Evolutionary conservation across 2,888 invertebrate genomes (phyloP), one percentile per base, ranked within the genome.

Genomic region (Acronicta alni): DNA sequence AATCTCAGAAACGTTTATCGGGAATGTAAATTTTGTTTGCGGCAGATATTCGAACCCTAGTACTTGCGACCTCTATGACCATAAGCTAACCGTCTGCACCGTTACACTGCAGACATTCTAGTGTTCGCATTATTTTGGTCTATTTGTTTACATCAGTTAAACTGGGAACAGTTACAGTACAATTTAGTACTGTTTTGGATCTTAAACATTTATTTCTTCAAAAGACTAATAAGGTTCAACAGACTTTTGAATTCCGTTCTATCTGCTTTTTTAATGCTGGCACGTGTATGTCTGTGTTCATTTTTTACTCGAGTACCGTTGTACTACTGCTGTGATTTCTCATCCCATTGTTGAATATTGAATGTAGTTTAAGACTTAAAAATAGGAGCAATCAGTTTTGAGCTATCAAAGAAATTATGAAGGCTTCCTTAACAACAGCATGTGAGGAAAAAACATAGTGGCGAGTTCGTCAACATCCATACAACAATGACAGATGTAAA

Each of bases 41-140:
- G 46, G 51, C 59, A 59, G 60, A 49, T 72, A 72, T 60, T 77
- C 57, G 58, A 68, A 72, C 68, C 57, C 59, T 61, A 46, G 79
- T 81, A 77, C 79, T 57, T 58, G 72, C 77, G 81, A 81, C 84
- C 84, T 82, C 76, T 72, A 68, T 74, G 78, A 67, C 81, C 76
- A 76, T 79, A 81, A 83, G 72, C 72, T 58, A 64, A 63, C 72
- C 62, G 52, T 48, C 62, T 54, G 67, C 57, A 82, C 83, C 83
- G 84, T 84, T 83, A 83, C 56, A 41, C 61, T 49, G 57, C 53
- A 57, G 44, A 67, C 61, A 63, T 63, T 72, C 68, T 58, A 59
- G 56, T 66, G 76, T 77, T 78, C 68, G 66, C 71, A 77, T 77
- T 79, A 77, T 70, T 72, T 66, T 70, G 57, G 75, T 74, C 80